These are phyloP conservation scores for Catharus ustulatus DNA, from an alignment of 2,797 vertebrate genomes.

Conservation along the genomic window DNA sequence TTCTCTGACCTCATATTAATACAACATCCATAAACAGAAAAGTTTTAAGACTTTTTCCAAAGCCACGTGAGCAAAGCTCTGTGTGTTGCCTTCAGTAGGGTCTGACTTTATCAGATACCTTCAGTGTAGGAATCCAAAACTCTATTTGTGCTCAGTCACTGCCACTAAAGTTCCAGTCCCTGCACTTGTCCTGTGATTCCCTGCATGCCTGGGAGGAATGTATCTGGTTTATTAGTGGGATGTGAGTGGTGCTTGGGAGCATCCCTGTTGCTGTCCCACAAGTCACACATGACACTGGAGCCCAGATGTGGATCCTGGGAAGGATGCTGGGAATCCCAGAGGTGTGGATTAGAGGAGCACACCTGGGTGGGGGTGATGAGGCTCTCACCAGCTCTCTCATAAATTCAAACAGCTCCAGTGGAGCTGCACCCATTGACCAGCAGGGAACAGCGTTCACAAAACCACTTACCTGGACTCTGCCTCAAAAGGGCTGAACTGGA, in stretches of 20 bases:
- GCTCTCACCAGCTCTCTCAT: neutral
- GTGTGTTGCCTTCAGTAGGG: neutral
- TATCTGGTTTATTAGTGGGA: neutral
- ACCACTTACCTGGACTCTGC: neutral
- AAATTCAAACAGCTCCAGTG: neutral
- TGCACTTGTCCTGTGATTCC: neutral
- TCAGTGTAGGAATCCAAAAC: neutral
- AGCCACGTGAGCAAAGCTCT: fast-evolving
- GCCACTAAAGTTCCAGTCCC: too few relatives aligned
- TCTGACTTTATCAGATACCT: neutral
- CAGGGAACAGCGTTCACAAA: fast-evolving
- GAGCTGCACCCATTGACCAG: neutral
- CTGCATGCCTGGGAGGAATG: neutral
- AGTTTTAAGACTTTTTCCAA: neutral
- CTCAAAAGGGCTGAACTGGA: neutral
- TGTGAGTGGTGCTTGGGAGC: neutral
- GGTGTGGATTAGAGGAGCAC: fast-evolving
- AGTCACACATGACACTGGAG: fast-evolving
- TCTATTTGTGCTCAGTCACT: neutral
- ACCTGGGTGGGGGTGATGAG: neutral
- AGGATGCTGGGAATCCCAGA: neutral
- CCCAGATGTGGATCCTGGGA: neutral
- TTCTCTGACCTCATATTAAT: neutral
- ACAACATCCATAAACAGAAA: neutral
- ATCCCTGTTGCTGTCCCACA: neutral